Percentiles rank a stretch among this genome's conserved stretches.
phyloP scores from a whole-genome alignment of 2,113 vertebrate genomes.

The Odontesthes bonariensis region DNA sequence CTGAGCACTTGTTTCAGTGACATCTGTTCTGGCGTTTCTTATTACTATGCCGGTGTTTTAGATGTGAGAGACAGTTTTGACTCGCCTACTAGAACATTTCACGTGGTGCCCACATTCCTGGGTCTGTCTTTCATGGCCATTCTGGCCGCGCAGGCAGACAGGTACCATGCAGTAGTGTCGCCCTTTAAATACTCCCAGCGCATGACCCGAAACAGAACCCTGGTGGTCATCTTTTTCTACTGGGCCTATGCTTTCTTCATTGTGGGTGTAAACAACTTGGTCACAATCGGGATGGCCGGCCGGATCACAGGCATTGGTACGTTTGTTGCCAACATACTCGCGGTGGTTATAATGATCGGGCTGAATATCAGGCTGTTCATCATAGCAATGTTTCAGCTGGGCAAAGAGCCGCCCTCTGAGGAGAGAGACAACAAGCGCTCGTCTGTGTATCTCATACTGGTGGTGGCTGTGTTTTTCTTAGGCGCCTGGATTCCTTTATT shows the following conservation, averaged over 20 bases:
- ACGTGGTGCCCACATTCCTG: slow-evolving; percentile 79
- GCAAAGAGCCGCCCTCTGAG: slow-evolving; percentile 67
- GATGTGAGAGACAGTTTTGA: slow-evolving; percentile 73
- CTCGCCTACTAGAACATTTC: slow-evolving; percentile 76
- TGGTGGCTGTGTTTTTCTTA: slow-evolving; percentile 80
- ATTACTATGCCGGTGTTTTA: slow-evolving; percentile 80
- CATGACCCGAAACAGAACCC: slow-evolving; percentile 76
- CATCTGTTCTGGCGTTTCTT: slow-evolving; percentile 81
- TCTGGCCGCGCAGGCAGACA: slow-evolving; percentile 83
- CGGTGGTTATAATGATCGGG: slow-evolving; percentile 81
- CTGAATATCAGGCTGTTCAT: slow-evolving; percentile 80
- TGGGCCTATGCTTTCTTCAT: slow-evolving; percentile 82
- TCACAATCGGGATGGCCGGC: slow-evolving; percentile 58
- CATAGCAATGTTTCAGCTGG: slow-evolving; percentile 80
- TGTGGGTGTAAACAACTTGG: slow-evolving; percentile 71
- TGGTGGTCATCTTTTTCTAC: slow-evolving; percentile 73
- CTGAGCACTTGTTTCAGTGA: slow-evolving; percentile 84
- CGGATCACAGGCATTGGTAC: slow-evolving; percentile 69
- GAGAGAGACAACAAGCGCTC: slow-evolving; percentile 80
- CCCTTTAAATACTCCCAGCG: slow-evolving; percentile 79
- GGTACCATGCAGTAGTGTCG: slow-evolving; percentile 78
- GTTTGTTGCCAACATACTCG: slow-evolving; percentile 76
- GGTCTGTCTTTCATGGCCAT: slow-evolving; percentile 84
- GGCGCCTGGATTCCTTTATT: slow-evolving; percentile 80
- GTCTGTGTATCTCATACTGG: slow-evolving; percentile 79